Evolutionary conservation across 2,797 vertebrate species (phyloP), one percentile per base, ranked within the genome.

Genomic region (Borostomias antarcticus): DNA sequence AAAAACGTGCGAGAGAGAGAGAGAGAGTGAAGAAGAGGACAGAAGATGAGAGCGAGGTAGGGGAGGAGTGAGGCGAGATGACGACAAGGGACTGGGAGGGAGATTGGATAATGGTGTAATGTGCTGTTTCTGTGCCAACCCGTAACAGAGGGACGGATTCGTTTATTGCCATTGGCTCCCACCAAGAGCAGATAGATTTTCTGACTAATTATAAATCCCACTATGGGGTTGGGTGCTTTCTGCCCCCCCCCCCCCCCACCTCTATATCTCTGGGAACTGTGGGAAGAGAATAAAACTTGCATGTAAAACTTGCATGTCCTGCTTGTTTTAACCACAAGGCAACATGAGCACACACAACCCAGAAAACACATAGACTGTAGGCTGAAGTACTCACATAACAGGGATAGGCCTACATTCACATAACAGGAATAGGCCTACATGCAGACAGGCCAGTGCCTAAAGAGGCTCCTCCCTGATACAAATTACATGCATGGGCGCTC

Each of bases 71-170:
- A 83, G 77, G 70, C 80, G 78, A 67, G 72, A 88, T 91, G 90
- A 90, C 87, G 89, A 88, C 87, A 91, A 79, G 85, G 75, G 79
- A 87, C 81, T 80, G 82, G 88, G 86, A 88, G 91, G 86, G 84
- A 82, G 86, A 78, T 84, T 89, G 89, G 84, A 86, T 80, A 82
- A 87, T 88, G 89, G 89, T 90, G 86, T 91, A 91, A 90, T 90
- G 89, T 88, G 88, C 86, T 89, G 92, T 93, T 92, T 92, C 91
- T 85, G 89, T 92, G 92, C 91, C 92, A 93, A 92, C 90, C 89
- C 89, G 89, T 90, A 87, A 91, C 88, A 91, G 90, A 87, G 84
- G 80, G 86, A 80, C 85, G 82, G 84, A 86, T 90, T 90, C 89
- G 86, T 91, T 85, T 82, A 82, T 85, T 81, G 87, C 84, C 77